phyloP scores from a whole-genome alignment of 2,113 vertebrate species.

The Nycticryphes semicollaris region DNA sequence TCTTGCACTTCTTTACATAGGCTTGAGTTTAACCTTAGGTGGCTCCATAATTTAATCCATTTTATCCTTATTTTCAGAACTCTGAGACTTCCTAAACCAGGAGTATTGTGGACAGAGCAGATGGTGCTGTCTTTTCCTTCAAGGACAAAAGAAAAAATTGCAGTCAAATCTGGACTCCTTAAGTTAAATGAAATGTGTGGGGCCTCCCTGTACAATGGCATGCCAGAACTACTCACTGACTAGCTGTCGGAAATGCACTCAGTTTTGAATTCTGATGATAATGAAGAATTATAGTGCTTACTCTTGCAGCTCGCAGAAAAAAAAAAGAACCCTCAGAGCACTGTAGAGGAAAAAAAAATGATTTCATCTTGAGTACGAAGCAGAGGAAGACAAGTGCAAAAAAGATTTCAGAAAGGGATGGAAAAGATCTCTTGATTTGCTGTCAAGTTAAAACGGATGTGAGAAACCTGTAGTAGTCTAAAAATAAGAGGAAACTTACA shows the following conservation, averaged over 20 bases:
- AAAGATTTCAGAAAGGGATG: not conserved
- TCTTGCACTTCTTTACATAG: not conserved
- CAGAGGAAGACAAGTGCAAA: not conserved
- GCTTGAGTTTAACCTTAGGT: not conserved
- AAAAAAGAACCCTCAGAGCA: not conserved
- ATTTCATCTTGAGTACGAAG: not conserved
- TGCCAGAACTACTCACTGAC: not conserved
- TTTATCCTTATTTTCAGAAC: slow-evolving; percentile 5
- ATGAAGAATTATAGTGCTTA: not conserved
- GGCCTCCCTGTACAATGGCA: not conserved
- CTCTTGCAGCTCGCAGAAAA: not conserved
- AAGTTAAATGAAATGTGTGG: not conserved
- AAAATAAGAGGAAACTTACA: not conserved
- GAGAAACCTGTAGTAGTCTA: not conserved
- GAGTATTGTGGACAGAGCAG: not conserved
- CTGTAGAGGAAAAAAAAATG: not conserved
- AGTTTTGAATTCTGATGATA: not conserved
- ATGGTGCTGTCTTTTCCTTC: slow-evolving; percentile 3
- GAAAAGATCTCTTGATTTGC: not conserved
- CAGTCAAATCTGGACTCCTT: not conserved
- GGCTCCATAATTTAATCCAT: not conserved
- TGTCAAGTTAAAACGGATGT: not conserved
- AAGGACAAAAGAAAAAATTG: not conserved
- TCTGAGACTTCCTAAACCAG: not conserved
- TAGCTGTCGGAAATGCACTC: not conserved